Evolutionary conservation across 2,113 vertebrate genomes (phyloP).

Genomic region (Emberiza fucata): DNA sequence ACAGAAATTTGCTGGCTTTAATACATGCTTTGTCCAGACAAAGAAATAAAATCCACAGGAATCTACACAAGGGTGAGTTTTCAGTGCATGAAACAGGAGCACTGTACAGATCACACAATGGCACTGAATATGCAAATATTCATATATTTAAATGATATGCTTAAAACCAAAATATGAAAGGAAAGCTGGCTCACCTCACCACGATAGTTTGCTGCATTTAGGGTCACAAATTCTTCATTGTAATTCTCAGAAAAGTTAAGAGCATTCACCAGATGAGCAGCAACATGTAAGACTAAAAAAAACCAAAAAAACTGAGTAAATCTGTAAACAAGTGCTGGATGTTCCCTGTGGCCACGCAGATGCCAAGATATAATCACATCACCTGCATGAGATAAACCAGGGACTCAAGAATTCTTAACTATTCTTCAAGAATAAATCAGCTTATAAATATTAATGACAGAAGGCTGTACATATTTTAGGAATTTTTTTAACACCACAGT

Average conservation of each 20-base stretch:
- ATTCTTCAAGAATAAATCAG: neutral
- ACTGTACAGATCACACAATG: neutral
- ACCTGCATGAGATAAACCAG: neutral
- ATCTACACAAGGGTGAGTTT: neutral
- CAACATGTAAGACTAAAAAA: constrained; percentile 87
- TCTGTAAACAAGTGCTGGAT: neutral
- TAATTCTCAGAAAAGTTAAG: constrained; percentile 89
- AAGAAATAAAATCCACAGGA: constrained; percentile 6
- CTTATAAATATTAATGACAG: neutral
- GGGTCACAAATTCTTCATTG: constrained; percentile 82
- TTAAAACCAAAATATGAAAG: constrained; percentile 8
- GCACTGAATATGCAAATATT: neutral
- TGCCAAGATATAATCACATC: neutral
- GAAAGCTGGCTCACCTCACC: constrained; percentile 82
- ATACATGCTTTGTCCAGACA: neutral
- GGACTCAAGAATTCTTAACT: neutral
- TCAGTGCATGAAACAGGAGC: neutral
- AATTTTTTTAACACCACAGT: neutral
- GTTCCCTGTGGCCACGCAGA: neutral
- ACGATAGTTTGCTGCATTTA: constrained; percentile 88
- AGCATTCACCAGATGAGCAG: constrained; percentile 89
- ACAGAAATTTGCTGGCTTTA: neutral
- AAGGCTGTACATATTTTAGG: neutral
- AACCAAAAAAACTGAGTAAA: neutral
- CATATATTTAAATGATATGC: neutral